These are phyloP conservation scores for Botia almorhae DNA, from an alignment of 2,797 vertebrate genomes.

Conservation along the genomic window DNA sequence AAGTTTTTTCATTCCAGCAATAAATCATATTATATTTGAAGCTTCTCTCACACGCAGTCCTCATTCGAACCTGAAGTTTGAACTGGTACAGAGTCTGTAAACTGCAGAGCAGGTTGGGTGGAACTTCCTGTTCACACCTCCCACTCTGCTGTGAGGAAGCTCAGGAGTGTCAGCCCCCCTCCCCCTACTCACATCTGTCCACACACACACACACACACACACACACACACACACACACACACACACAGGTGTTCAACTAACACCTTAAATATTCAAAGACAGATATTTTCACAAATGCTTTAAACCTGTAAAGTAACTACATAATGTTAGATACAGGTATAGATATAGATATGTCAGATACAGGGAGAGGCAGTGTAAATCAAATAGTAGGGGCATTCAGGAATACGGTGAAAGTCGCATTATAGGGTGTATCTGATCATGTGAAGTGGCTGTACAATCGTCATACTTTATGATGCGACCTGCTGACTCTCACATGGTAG, in stretches of 20 bases:
- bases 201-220: slow-evolving; percentile 30
- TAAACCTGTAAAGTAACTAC: not conserved
- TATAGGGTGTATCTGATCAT: not conserved
- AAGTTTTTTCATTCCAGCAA: not conserved
- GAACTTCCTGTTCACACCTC: slow-evolving; percentile 63
- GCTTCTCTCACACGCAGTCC: slow-evolving; percentile 5
- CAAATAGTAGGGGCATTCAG: too few species aligned
- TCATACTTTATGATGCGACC: not conserved
- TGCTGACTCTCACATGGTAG: not conserved
- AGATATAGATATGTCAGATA: too few species aligned
- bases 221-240: slow-evolving; percentile 50
- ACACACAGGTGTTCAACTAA: slow-evolving; percentile 13
- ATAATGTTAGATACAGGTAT: too few species aligned
- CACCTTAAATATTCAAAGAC: slow-evolving; percentile 22
- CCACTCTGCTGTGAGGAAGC: slow-evolving; percentile 54
- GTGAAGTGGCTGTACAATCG: not conserved
- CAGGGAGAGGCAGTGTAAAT: too few species aligned
- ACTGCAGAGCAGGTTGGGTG: slow-evolving; percentile 49
- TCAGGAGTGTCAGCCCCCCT: slow-evolving; percentile 40
- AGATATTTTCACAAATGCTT: slow-evolving; percentile 8
- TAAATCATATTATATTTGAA: slow-evolving; percentile 14
- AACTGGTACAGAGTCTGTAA: not conserved
- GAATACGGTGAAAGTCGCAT: not conserved
- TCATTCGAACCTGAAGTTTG: slow-evolving; percentile 31
- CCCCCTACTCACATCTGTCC: slow-evolving; percentile 54